These are phyloP conservation scores for Torymus aiolomorphi DNA, from an alignment of 2,888 invertebrate genomes.

Conservation along the genomic window DNA sequence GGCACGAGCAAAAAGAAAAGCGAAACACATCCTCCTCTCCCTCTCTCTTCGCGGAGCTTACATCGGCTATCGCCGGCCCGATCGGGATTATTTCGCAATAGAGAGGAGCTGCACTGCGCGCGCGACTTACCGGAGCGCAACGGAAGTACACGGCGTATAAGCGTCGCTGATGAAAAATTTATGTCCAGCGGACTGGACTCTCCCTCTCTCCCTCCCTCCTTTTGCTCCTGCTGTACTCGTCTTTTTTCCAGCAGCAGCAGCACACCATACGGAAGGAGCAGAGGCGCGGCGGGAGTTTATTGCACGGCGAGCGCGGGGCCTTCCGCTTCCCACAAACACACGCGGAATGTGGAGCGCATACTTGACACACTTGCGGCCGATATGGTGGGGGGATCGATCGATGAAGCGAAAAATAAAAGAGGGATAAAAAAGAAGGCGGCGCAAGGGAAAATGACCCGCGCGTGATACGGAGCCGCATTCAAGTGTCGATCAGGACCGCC, in stretches of 20 bases:
- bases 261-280: background rate
- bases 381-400: background rate
- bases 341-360: constrained; percentile 35
- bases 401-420: too few species aligned
- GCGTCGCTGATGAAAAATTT: constrained; percentile 31
- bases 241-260: too few species aligned
- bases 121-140: constrained; percentile 18
- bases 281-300: background rate
- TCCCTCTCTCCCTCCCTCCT: too few species aligned
- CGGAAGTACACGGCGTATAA: constrained; percentile 22
- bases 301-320: background rate
- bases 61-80: background rate
- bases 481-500: constrained; percentile 43
- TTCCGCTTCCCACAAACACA: constrained; percentile 39
- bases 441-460: constrained; percentile 1
- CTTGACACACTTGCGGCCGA: constrained; percentile 32
- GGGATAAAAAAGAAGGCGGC: too few species aligned
- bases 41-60: background rate
- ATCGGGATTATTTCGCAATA: constrained; percentile 21
- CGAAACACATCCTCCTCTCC: background rate
- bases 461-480: constrained; percentile 20
- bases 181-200: constrained; percentile 1
- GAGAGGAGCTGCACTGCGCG: background rate
- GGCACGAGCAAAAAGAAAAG: too few species aligned
- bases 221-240: too few species aligned